Base-by-base conservation (phyloP, 2,797 vertebrate species). In the Sebastes itinus region DNA sequence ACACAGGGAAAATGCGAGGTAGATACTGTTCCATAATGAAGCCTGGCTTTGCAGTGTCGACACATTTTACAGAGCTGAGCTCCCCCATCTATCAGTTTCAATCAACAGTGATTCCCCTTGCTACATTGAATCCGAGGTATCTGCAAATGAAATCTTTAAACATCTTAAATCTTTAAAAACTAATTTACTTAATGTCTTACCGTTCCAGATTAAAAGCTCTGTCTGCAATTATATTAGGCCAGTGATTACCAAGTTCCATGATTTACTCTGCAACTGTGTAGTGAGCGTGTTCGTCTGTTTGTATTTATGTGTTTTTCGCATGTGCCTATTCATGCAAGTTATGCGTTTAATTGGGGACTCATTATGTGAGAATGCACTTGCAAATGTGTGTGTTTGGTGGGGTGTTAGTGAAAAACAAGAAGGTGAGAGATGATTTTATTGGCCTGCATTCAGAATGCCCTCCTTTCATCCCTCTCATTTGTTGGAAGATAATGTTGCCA, bases 401-500 rank as follows among this genome's bases (percentile, higher is more conserved):
- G 42, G 61, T 80, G 81, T 84, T 61, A 3, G 78, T 86, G 59
- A 70, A 96, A 84, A 86, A 86, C 77, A 77, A 80, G 75, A 77
- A 78, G 77, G 77, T 87, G 80, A 97, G 96, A 96, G 96, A 96
- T 96, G 95, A 96, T 96, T 89, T 84, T 88, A 81, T 85, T 94
- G 96, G 95, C 93, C 92, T 92, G 90, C 87, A 81, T 96, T 96
- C 96, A 96, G 94, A 97, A 97, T 95, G 96, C 94, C 94, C 94
- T 91, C 93, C 95, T 96, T 96, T 95, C 97, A 96, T 96, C 96
- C 94, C 95, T 96, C 96, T 97, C 96, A 96, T 97, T 97, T 95
- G 96, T 96, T 96, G 95, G 94, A 92, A 96, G 97, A 97, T 96
- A 97, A 98, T 98, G 97, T 97, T 95, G 95, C 95, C 96, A 99